Base-by-base conservation (phyloP, 2,797 vertebrate genomes). In the Poecilia velifera region DNA sequence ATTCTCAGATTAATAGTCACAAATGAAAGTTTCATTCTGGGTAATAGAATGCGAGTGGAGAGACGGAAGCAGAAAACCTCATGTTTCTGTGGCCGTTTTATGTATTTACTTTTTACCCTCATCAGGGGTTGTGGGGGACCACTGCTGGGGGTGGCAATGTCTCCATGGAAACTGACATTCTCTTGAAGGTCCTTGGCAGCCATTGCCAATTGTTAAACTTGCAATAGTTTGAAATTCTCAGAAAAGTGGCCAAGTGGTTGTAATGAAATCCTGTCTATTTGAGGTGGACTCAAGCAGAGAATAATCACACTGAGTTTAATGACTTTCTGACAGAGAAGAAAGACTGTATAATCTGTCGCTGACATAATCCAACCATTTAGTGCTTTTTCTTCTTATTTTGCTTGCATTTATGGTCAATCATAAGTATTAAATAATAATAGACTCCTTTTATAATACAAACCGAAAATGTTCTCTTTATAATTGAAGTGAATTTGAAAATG, bases 91-190 rank as follows among this genome's bases (percentile, higher is more conserved):
- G 87, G 59, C 72, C 47, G 3, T 88, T 85, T 88, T 88, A 84
- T 41, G 80, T 51, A 73, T 73, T 20, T 49, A 28, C n/a, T 34
- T 31, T 18, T 73, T 18, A 66, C 18, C 34, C 62, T 66, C 18
- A 66, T 39, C 6, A 39, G 16, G 28, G 62, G 81, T 77, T 72
- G 53, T 55, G 72, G 81, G 85, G 87, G 78, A 85, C 85, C 76
- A 59, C 79, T 80, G 87, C 85, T 83, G 79, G 76, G 80, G 84
- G 79, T 88, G 83, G 86, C 68, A 76, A 86, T 73, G 90, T 96
- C 90, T 88, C 95, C 93, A 94, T 96, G 95, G 95, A 92, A 96
- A 96, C 95, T 92, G 88, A 89, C 92, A 90, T 94, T 92, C 93
- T 88, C 90, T 88, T 90, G 84, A 89, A 93, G 87, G 90, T 90